Evolutionary conservation across 1,140 invertebrate species (phyloP).

Genomic region (Nephila pilipes): DNA sequence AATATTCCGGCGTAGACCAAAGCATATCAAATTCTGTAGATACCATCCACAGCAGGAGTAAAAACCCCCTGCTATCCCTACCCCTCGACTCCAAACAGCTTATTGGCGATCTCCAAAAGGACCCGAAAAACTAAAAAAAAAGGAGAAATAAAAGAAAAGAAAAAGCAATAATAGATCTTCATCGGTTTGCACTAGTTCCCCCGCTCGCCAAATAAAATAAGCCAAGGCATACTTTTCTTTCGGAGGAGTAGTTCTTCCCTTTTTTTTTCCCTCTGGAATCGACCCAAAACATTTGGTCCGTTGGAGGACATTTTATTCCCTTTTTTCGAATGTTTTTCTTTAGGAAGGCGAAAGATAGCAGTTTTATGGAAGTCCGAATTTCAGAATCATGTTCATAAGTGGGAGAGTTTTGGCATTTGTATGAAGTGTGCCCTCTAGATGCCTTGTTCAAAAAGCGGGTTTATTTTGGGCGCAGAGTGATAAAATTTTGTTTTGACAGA

Average conservation of each 20-base stretch:
- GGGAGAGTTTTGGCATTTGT: conserved; percentile 5
- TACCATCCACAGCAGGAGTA: conserved; percentile 34
- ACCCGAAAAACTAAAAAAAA: not conserved
- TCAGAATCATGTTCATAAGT: conserved; percentile 24
- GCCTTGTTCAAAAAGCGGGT: not conserved
- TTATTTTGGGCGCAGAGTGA: conserved; percentile 20
- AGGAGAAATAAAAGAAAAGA: conserved; percentile 35
- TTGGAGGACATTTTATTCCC: conserved; percentile 13
- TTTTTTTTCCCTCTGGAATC: conserved; percentile 34
- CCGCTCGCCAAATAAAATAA: conserved; percentile 74
- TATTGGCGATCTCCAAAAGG: conserved; percentile 54
- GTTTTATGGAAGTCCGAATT: conserved; percentile 53
- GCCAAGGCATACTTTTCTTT: conserved; percentile 65
- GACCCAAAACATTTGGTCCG: conserved; percentile 20
- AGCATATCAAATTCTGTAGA: conserved; percentile 70
- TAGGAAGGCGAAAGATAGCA: not conserved
- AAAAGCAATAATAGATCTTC: conserved; percentile 72
- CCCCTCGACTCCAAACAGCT: conserved; percentile 40
- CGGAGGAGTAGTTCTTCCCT: not conserved
- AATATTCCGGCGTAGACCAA: conserved; percentile 31
- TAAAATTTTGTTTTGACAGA: conserved; percentile 16
- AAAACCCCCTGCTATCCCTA: conserved; percentile 1
- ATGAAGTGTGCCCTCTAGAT: conserved; percentile 15
- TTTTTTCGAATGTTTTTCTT: not conserved
- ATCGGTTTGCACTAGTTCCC: conserved; percentile 70